phyloP scores from a whole-genome alignment of 2,888 invertebrate genomes.

The Mythimna ferrago region DNA sequence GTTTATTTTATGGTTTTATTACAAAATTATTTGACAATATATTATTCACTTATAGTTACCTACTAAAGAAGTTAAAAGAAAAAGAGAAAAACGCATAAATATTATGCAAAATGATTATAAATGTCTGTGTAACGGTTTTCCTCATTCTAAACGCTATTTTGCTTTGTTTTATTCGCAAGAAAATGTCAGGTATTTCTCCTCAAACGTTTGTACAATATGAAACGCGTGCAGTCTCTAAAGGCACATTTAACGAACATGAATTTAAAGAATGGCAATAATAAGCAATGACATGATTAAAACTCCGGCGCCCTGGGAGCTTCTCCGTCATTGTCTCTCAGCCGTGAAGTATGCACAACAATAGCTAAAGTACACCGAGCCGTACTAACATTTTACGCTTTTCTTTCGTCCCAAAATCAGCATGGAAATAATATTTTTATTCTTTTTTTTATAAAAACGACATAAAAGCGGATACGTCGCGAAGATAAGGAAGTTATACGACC shows the following conservation, averaged over 20 bases:
- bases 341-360: constrained; percentile 53
- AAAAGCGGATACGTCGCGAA: constrained; percentile 71
- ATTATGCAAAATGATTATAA: constrained; percentile 37
- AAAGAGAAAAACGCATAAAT: neutral
- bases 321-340: constrained; percentile 46
- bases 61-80: neutral
- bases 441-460: constrained; percentile 78
- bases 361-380: constrained; percentile 36
- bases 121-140: constrained; percentile 26
- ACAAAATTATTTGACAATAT: neutral
- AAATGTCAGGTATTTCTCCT: constrained; percentile 30
- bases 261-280: constrained; percentile 56
- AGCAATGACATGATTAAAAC: constrained; percentile 59
- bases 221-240: constrained; percentile 28
- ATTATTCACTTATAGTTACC: neutral
- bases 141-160: constrained; percentile 18
- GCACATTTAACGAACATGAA: constrained; percentile 41
- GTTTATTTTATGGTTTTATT: too few species aligned
- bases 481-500: constrained; percentile 80
- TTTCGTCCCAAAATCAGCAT: constrained; percentile 63
- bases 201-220: constrained; percentile 28
- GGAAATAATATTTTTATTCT: constrained; percentile 72
- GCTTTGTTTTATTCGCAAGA: constrained; percentile 25
- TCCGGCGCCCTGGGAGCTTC: constrained; percentile 41
- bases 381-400: constrained; percentile 58